Percentiles rank a stretch among this genome's conserved stretches.
Conservation (phyloP, 2,113 vertebrate species). For the Cebus imitator region DNA sequence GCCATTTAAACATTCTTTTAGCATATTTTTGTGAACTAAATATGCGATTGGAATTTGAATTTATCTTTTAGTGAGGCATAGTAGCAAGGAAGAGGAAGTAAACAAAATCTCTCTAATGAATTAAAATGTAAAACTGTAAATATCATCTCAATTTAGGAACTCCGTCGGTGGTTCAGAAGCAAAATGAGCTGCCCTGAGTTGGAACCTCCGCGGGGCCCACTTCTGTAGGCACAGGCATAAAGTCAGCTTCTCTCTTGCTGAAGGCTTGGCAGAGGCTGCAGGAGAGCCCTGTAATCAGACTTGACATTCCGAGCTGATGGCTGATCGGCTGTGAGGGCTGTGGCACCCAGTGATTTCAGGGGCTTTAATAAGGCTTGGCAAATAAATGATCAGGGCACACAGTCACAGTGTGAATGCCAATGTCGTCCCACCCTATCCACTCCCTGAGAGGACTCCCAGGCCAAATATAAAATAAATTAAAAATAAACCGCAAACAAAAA, state of each 20-base stretch:
- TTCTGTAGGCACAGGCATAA: slow-evolving; percentile 46
- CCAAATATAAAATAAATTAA: background rate
- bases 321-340: slow-evolving; percentile 79
- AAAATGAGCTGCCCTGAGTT: slow-evolving; percentile 27
- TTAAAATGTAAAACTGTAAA: slow-evolving; percentile 13
- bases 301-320: slow-evolving; percentile 77
- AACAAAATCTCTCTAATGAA: background rate
- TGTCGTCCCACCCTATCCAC: background rate
- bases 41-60: background rate
- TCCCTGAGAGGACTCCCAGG: background rate
- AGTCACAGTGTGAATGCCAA: slow-evolving; percentile 44
- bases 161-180: background rate
- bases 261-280: slow-evolving; percentile 74
- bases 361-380: slow-evolving; percentile 80
- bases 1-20: background rate
- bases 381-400: slow-evolving; percentile 69
- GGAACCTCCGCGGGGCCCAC: background rate
- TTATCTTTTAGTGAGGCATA: background rate
- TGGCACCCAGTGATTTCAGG: slow-evolving; percentile 61
- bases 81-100: background rate
- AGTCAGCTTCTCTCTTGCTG: slow-evolving; percentile 75
- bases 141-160: background rate
- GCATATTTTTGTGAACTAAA: background rate
- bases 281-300: slow-evolving; percentile 70
- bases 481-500: background rate